Base-by-base conservation (phyloP, 2,113 vertebrate species). In the Carassius carassius region DNA sequence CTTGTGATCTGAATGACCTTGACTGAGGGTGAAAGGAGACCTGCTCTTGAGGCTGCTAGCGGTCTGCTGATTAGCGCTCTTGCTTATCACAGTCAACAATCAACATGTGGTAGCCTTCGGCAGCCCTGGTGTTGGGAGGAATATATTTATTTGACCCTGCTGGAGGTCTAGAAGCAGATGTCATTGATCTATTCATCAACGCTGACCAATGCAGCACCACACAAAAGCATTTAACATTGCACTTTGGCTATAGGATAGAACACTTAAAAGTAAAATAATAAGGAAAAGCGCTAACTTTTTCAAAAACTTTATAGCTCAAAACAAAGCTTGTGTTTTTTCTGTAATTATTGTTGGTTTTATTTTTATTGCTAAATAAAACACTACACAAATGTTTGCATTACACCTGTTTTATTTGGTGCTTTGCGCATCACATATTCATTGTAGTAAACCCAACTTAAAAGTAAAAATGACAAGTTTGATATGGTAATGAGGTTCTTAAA, bases 1-100 rank as follows among this genome's bases (percentile, higher is more conserved):
- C 86, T 85, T 85, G 25, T 85, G 86, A 87, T 85, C 65, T 54
- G 11, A 72, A 29, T 54, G 70, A 17, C 23, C 19, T 51, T 81
- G 62, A 75, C 72, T 84, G 13, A 47, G 49, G 19, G 60, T 29
- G 56, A 65, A 37, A 47, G 70, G 65, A n/a, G 41, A 35, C 25
- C 35, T 54, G 49, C 23, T 69, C 23, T 60, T 0, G 19, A 74
- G n/a, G 86, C 32, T 14, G 25, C 25, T 11, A 72, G 41, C 16
- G 25, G 17, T 65, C 13, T 35, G n/a, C 44, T 63, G 67, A 82
- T 78, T 78, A 54, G 35, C 21, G 25, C 77, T 73, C n/a, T n/a
- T 58, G 14, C 21, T 75, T 44, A 54, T 77, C 25, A 78, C 51
- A 63, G 29, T 58, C 65, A 56, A 54, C 37, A 63, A 60, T 62